These are phyloP conservation scores for Choristoneura fumiferana DNA, from an alignment of 1,140 invertebrate genomes.

Conservation along the genomic window DNA sequence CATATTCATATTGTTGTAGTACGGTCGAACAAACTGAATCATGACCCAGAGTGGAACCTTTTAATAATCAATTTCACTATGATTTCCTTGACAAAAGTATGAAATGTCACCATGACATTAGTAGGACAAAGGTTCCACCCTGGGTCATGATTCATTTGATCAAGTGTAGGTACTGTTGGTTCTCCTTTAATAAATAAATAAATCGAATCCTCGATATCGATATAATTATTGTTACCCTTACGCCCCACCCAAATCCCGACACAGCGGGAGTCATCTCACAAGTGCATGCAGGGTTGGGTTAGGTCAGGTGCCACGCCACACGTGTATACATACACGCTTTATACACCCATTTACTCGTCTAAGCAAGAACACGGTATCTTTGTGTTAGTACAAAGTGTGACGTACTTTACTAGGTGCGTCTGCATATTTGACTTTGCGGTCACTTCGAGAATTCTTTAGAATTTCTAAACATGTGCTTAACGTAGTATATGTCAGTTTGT, in stretches of 20 bases:
- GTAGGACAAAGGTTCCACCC: too few species aligned
- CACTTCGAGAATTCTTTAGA: not conserved
- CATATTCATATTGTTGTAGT: too few species aligned
- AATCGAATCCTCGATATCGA: conserved; percentile 22
- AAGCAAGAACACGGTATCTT: conserved; percentile 1
- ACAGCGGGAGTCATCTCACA: conserved; percentile 52
- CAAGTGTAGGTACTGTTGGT: too few species aligned
- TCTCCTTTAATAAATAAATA: too few species aligned
- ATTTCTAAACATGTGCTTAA: too few species aligned
- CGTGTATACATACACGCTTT: conserved; percentile 36
- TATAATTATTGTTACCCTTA: not conserved
- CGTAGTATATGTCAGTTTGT: too few species aligned
- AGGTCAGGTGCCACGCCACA: conserved; percentile 68
- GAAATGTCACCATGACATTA: too few species aligned
- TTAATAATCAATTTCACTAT: too few species aligned
- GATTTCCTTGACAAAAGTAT: too few species aligned
- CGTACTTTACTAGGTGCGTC: not conserved
- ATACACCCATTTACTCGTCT: not conserved
- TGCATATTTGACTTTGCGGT: conserved; percentile 11
- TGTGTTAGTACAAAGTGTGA: conserved; percentile 1
- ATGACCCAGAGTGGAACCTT: too few species aligned
- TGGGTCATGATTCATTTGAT: too few species aligned
- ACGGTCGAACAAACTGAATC: too few species aligned
- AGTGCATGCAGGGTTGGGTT: conserved; percentile 70
- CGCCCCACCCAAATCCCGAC: conserved; percentile 32